Evolutionary conservation across 2,113 vertebrate species (phyloP).

Genomic region (Hydrochoerus hydrochaeris): DNA sequence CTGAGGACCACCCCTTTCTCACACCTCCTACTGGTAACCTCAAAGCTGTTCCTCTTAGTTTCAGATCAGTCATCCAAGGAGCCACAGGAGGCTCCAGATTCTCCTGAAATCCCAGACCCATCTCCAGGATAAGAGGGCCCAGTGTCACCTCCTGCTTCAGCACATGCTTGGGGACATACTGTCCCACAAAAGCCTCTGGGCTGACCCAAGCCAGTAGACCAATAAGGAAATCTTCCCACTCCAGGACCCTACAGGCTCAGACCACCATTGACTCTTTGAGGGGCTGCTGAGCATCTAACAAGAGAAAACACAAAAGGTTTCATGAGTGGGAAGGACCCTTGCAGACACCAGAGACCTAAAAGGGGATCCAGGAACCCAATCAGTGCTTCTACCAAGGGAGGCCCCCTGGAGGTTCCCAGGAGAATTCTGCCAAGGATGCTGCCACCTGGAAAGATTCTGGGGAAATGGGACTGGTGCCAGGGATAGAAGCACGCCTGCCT

Average conservation of each 20-base stretch:
- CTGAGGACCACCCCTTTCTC: neutral
- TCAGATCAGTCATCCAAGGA: neutral
- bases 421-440: neutral
- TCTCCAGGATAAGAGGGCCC: neutral
- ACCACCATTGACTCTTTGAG: neutral
- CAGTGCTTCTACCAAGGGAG: neutral
- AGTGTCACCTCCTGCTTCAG: fast-evolving
- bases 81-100: neutral
- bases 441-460: neutral
- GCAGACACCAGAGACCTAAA: neutral
- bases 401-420: neutral
- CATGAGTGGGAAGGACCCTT: neutral
- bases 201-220: neutral
- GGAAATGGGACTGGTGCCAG: neutral
- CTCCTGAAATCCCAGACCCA: neutral
- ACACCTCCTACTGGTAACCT: neutral
- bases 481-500: neutral
- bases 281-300: neutral
- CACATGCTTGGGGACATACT: neutral
- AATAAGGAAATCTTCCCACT: neutral
- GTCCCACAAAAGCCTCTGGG: neutral
- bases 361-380: neutral
- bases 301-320: neutral
- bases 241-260: neutral
- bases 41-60: neutral